Base-by-base conservation (phyloP, 2,888 invertebrate species). In the Eutolmus rufibarbis region DNA sequence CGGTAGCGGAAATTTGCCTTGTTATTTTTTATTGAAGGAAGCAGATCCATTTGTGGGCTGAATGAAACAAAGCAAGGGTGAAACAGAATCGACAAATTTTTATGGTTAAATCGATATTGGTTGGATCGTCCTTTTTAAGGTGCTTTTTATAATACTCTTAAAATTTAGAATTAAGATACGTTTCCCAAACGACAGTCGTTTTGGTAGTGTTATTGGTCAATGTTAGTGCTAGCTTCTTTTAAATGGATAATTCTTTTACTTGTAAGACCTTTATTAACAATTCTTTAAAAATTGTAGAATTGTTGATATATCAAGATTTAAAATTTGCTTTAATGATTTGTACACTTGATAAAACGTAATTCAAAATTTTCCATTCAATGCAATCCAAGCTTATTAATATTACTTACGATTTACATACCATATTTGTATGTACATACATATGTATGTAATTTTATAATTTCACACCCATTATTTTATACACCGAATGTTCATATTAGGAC, bases 1-100 rank as follows among this genome's bases (percentile, higher is more conserved):
- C 16, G 46, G 57, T 9, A 57, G n/a, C 46, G 85, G 85, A 85
- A 85, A 85, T 85, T 85, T 85, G 16, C 85, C 74, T 85, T 85
- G 85, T 85, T 85, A 85, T 85, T 43, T 74, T 40, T 74, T 85
- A 46, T 46, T 74, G 43, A 51, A 85, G 23, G 74, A 85, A 46
- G 16, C 19, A 34, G 7, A 23, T 37, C 66, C 23, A 43, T 28
- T 31, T 74, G 43, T 34, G n/a, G 74, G 46, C n/a, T 74, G 74
- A 66, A 19, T 74, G 43, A 85, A 85, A 85, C 85, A 85, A 85
- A 85, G 74, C 43, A 74, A 74, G 85, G 85, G 74, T 66, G 14
- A 66, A 66, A 66, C 66, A 66, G 23, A 66, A 66, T 66, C 66
- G 66, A 66, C 66, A 66, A 66, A 66, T 66, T 66, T 66, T 66